Evolutionary conservation across 2,888 invertebrate genomes (phyloP), one percentile per base, ranked within the genome.

Genomic region (Julus scandinavius): DNA sequence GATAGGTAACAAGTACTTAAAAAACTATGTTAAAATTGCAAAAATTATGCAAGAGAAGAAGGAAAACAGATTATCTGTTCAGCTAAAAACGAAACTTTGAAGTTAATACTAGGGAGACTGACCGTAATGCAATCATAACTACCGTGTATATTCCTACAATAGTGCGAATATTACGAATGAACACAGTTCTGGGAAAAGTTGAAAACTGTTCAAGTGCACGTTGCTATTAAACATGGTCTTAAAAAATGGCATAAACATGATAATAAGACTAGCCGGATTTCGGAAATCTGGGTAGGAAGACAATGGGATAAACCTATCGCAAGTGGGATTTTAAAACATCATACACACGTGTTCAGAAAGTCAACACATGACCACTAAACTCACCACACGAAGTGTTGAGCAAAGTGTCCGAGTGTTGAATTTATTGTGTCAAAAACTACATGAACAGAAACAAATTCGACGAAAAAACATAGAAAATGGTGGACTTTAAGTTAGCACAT

Each of bases 401-500:
- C 29, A 29, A 5, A n/a, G 11, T 72, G 72, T 29, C 72, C 29
- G 11, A 29, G 29, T 13, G 63, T 9, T 20, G 63, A 63, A 63
- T n/a, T 63, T 63, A 45, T 45, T 45, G n/a, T 7, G n/a, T 63
- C 4, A 63, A 17, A n/a, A 7, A 20, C n/a, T 15, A 17, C 54
- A 54, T 58, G 58, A 17, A 17, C 13, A 17, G 17, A 58, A 58
- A 58, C 58, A 15, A 58, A 17, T 63, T 63, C 7, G 6, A 20
- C 20, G 20, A 72, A 20, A 72, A 72, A 72, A 80, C 80, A 29
- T 15, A 80, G 80, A 80, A 80, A 80, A 80, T 80, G 80, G 80
- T 80, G 80, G 80, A 80, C 80, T 80, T 80, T 80, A 80, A 80
- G 80, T 80, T 80, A 80, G 80, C 80, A 9, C 29, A 80, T 72